phyloP scores from a whole-genome alignment of 2,888 invertebrate genomes.

The Cotesia congregata region DNA sequence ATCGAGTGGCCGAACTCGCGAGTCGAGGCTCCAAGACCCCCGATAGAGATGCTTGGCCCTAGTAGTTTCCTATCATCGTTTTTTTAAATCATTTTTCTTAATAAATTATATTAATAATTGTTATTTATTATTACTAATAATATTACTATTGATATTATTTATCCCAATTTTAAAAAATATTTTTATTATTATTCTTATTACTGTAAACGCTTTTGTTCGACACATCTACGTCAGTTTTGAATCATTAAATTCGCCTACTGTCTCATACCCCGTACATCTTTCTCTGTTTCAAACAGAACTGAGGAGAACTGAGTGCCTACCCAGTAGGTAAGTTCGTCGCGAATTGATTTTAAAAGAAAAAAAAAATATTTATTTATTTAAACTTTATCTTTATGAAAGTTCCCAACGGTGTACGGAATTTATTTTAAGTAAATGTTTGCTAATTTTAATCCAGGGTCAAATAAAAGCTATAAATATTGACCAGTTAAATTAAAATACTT shows the following conservation, averaged over 20 bases:
- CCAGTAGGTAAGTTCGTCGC: slow-evolving; percentile 68
- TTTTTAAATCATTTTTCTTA: background rate
- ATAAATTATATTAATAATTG: background rate
- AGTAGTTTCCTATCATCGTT: background rate
- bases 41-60: slow-evolving; percentile 25
- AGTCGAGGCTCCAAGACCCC: slow-evolving; percentile 61
- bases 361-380: background rate
- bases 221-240: slow-evolving; percentile 34
- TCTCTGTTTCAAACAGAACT: slow-evolving; percentile 71
- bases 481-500: too few species aligned
- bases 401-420: background rate
- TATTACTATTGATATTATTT: slow-evolving; percentile 22
- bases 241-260: slow-evolving; percentile 49
- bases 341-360: slow-evolving; percentile 54
- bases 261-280: slow-evolving; percentile 69
- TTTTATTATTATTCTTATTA: background rate
- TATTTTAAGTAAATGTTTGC: too few species aligned
- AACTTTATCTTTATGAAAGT: background rate
- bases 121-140: background rate
- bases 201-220: slow-evolving; percentile 16
- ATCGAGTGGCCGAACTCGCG: slow-evolving; percentile 40
- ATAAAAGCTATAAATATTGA: too few species aligned
- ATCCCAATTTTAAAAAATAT: slow-evolving; percentile 4
- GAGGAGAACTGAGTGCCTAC: slow-evolving; percentile 68
- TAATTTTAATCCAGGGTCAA: too few species aligned